Conservation (phyloP, 2,113 vertebrate genomes). For the Callaeas wilsoni region DNA sequence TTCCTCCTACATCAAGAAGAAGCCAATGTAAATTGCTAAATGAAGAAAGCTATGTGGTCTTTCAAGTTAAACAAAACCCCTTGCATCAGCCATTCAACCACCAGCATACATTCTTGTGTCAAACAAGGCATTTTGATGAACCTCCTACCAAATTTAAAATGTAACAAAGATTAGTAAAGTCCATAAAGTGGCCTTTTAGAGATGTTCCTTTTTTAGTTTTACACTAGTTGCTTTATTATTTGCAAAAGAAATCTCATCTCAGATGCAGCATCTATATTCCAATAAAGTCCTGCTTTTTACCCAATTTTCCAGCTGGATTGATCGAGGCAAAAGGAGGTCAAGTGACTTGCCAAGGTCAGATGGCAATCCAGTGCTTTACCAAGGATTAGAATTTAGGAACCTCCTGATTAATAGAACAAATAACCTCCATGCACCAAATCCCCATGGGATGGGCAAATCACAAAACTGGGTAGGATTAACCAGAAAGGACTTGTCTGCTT, state of each 20-base stretch:
- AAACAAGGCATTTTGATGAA: neutral
- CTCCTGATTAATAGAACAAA: slow-evolving; percentile 71
- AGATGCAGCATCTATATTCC: slow-evolving; percentile 56
- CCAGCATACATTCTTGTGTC: neutral
- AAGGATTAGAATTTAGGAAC: slow-evolving; percentile 72
- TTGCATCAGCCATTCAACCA: slow-evolving; percentile 19
- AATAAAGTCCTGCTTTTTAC: slow-evolving; percentile 53
- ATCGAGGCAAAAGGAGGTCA: slow-evolving; percentile 65
- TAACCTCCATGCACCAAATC: slow-evolving; percentile 65
- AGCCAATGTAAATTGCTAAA: slow-evolving; percentile 42
- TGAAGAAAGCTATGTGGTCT: slow-evolving; percentile 40
- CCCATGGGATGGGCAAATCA: slow-evolving; percentile 56
- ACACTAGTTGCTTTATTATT: neutral
- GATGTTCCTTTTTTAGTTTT: neutral
- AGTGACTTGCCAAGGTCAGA: slow-evolving; percentile 68
- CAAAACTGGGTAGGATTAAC: slow-evolving; percentile 67
- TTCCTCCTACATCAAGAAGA: slow-evolving; percentile 42
- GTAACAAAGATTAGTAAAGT: neutral
- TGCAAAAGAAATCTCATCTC: slow-evolving; percentile 27
- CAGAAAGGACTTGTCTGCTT: slow-evolving; percentile 62
- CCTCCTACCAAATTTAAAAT: neutral
- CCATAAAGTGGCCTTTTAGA: neutral
- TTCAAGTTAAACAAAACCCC: slow-evolving; percentile 23
- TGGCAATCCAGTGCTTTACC: slow-evolving; percentile 66
- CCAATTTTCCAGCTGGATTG: slow-evolving; percentile 70